Evolutionary conservation across 2,888 invertebrate species (phyloP), one percentile per base, ranked within the genome.

Genomic region (Machimus rusticus): DNA sequence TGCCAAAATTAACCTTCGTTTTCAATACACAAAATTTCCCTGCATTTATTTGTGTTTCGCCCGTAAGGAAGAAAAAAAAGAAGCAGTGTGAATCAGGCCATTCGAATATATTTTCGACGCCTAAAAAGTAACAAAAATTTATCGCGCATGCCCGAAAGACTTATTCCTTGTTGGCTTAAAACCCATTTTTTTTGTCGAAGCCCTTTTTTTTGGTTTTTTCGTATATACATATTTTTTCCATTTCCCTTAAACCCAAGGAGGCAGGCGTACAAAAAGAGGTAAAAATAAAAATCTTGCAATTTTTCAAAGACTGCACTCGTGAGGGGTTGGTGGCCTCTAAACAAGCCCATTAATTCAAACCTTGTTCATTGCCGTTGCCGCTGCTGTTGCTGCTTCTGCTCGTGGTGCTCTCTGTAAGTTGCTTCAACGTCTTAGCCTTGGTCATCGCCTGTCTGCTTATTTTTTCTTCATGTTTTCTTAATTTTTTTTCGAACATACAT

Each of bases 281-380:
- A 14, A 46, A 46, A 46, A 46, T 46, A 23, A 78, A 34, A 37
- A 78, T 23, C 23, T 43, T 39, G 37, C 43, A 39, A 78, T 39
- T 78, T 78, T 39, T 78, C 46, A 43, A 78, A 78, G 78, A 78
- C 23, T 34, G 78, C 78, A 37, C 78, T 43, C 78, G 12, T 37
- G 19, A 78, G 43, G 78, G 81, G 81, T 81, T 81, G 81, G 31
- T 81, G 51, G 51, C 55, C 28, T 55, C 34, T 81, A 81, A 81
- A 55, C 81, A 81, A 55, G 51, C 81, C 51, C 81, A 81, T 81
- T 81, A 81, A 81, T 81, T 81, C 81, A 81, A 81, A 81, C 55
- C 86, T 77, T 74, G 76, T 86, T 77, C 86, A 77, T 46, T 37
- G 74, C 19, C 51, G 28, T 77, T 86, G 46, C 34, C 77, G 43